Base-by-base conservation (phyloP, 2,888 invertebrate species). In the Scotopteryx bipunctaria region DNA sequence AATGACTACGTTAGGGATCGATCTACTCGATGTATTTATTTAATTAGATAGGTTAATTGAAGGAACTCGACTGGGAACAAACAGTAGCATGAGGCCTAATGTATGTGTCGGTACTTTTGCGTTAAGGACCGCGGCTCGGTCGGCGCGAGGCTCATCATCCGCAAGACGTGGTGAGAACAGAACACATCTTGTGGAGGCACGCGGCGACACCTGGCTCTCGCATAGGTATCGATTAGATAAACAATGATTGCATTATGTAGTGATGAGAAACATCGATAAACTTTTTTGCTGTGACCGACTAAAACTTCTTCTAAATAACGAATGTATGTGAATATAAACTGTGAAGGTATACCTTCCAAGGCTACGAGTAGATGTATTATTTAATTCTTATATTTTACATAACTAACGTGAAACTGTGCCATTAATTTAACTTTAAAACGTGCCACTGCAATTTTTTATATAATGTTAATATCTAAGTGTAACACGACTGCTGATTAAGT, bases 351-450 rank as follows among this genome's bases (percentile, higher is more conserved):
- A 73, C 68, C 70, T 81, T 73, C 66, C 72, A 71, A 67, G 69
- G 63, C 66, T 70, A 67, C 66, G 69, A 72, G 65, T 79, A 81
- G 70, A 71, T 81, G 73, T 80, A 76, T 81, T 74, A 71, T 80
- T 76, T 78, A 72, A 56, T 81, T 85, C 76, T 83, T 83, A 74
- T 84, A 83, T 76, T 86, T 83, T 79, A 83, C 76, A 76, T 75
- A 85, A 87, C 88, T 89, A 89, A 90, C 90, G 90, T 90, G 90
- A 90, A 90, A 87, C 79, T 89, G 90, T 90, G 90, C 90, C 90
- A 90, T 90, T 86, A 83, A 83, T 87, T 81, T 89, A 86, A 87
- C 86, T 86, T 85, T 86, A 85, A 78, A 76, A 81, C 78, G 86
- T 88, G 88, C 87, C 87, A 85, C 87, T 86, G 86, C 83, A 83